Conservation (phyloP, 1,140 invertebrate genomes). For the Papilio dardanus region DNA sequence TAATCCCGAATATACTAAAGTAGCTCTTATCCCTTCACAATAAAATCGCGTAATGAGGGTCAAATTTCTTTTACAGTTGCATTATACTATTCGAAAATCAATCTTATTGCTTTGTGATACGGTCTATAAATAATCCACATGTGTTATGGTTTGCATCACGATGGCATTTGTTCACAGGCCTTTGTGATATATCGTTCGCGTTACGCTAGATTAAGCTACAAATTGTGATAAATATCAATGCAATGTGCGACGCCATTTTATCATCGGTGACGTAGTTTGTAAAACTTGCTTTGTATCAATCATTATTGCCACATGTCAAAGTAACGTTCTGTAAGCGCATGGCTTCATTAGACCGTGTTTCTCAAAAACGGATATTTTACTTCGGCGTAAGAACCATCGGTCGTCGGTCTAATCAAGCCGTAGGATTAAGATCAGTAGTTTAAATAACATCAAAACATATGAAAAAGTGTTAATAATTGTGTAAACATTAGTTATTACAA, state of each 20-base stretch:
- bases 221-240: slow-evolving; percentile 43
- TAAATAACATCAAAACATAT: not conserved
- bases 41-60: slow-evolving; percentile 21
- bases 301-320: not conserved
- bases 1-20: not conserved
- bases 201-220: slow-evolving; percentile 46
- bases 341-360: too few species aligned
- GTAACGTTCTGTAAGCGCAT: not conserved
- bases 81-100: slow-evolving; percentile 11
- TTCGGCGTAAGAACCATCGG: too few species aligned
- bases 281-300: not conserved
- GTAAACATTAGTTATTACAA: too few species aligned
- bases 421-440: not conserved
- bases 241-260: slow-evolving; percentile 20
- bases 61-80: slow-evolving; percentile 27
- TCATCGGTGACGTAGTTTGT: not conserved
- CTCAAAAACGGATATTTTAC: too few species aligned
- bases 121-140: not conserved
- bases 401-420: too few species aligned
- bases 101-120: not conserved
- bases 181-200: slow-evolving; percentile 41
- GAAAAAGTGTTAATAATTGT: not conserved
- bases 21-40: slow-evolving; percentile 9
- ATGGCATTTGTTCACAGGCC: slow-evolving; percentile 30
- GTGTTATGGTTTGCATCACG: not conserved